A percentile compares a stretch with the other conserved stretches of the same genome.
phyloP scores from a whole-genome alignment of 2,888 invertebrate genomes.

The Odontothrips loti region DNA sequence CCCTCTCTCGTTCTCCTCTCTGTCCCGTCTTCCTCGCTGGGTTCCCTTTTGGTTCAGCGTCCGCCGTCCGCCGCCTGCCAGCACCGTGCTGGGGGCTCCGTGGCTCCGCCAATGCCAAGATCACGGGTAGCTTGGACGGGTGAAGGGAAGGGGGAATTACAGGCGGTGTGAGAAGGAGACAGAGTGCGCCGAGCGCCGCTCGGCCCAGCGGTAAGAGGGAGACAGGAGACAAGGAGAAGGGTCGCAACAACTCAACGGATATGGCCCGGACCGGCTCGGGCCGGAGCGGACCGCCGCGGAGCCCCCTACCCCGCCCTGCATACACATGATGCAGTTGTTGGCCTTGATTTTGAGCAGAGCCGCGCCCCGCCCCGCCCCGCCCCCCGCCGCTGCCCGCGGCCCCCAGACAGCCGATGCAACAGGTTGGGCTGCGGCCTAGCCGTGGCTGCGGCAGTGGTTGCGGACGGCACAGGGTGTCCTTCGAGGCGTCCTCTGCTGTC shows the following conservation, averaged over 20 bases:
- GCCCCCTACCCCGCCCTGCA: background rate
- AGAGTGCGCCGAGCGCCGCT: background rate
- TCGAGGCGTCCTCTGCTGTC: background rate
- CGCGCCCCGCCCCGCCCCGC: too few relatives aligned
- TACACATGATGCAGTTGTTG: slow-evolving; percentile 16
- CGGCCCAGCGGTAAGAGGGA: background rate
- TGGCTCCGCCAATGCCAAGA: slow-evolving; percentile 8
- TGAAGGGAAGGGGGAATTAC: background rate
- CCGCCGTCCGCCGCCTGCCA: background rate
- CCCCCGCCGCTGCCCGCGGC: too few relatives aligned
- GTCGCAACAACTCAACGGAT: slow-evolving; percentile 6
- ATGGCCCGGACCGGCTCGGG: background rate
- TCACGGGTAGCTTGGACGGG: background rate
- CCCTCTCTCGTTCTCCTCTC: background rate
- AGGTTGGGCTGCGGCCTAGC: background rate
- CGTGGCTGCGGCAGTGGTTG: background rate
- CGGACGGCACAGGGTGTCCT: background rate
- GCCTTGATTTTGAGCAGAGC: slow-evolving; percentile 4
- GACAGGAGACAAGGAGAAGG: background rate
- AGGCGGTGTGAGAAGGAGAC: background rate
- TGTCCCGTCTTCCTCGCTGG: background rate
- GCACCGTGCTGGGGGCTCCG: background rate
- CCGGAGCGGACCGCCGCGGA: background rate
- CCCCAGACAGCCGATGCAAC: background rate
- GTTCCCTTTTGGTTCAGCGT: background rate